Conservation (phyloP, 1,140 invertebrate species). For the Melitaea cinxia region DNA sequence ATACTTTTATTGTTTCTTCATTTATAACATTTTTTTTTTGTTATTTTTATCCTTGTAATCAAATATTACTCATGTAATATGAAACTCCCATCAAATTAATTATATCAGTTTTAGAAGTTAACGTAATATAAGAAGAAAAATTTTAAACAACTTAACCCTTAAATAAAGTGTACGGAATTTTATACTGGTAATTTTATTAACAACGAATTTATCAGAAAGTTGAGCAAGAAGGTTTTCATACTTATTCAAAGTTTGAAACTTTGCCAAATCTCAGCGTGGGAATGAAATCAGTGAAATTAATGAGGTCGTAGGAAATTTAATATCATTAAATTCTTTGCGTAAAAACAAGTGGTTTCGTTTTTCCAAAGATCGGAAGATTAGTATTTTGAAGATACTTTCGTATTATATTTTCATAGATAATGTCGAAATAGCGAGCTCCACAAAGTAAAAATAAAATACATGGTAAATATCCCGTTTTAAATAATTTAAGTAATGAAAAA, state of each 20-base stretch:
- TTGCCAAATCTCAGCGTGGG: conserved; percentile 17
- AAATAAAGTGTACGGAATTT: not conserved
- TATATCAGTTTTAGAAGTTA: not conserved
- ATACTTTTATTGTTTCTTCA: too few relatives aligned
- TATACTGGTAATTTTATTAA: conserved; percentile 12
- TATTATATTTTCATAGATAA: too few relatives aligned
- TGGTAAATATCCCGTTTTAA: too few relatives aligned
- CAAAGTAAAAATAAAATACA: too few relatives aligned
- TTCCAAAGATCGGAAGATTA: not conserved
- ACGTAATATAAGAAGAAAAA: not conserved
- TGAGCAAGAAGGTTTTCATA: not conserved
- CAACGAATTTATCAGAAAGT: conserved; percentile 22
- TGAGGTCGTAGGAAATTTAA: conserved; percentile 18
- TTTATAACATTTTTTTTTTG: too few relatives aligned
- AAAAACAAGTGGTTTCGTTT: conserved; percentile 12
- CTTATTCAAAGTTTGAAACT: conserved; percentile 28
- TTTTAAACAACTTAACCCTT: not conserved
- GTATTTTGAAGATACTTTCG: too few relatives aligned
- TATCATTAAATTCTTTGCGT: conserved; percentile 16
- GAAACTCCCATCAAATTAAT: not conserved
- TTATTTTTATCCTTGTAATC: too few relatives aligned
- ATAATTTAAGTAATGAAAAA: too few relatives aligned
- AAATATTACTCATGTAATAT: not conserved
- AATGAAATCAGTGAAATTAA: conserved; percentile 25
- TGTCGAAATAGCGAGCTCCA: too few relatives aligned